Evolutionary conservation across 2,888 invertebrate species (phyloP).

Genomic region (Erebia ligea): DNA sequence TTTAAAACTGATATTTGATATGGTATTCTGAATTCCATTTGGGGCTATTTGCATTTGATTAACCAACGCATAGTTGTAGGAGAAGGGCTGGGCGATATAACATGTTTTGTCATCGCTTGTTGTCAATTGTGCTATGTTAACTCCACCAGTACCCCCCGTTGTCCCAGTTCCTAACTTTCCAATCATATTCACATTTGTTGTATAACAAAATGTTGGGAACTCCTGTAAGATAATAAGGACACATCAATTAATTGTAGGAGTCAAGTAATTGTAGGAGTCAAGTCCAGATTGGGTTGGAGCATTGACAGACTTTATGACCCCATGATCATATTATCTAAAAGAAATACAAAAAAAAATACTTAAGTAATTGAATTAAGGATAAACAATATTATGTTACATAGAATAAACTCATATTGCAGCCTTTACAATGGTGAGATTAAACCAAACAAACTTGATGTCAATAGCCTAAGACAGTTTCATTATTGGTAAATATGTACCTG

Average conservation of each 20-base stretch:
- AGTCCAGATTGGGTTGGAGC: too few species aligned
- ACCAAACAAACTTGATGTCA: not conserved
- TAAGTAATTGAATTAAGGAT: too few species aligned
- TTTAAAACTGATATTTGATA: slow-evolving; percentile 93
- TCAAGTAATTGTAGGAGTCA: too few species aligned
- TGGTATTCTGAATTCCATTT: slow-evolving; percentile 86
- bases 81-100: slow-evolving; percentile 89
- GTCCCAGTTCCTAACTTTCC: slow-evolving; percentile 82
- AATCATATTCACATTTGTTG: slow-evolving; percentile 87
- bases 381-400: not conserved
- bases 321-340: too few species aligned
- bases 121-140: slow-evolving; percentile 87
- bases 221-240: slow-evolving; percentile 66
- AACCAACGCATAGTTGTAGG: slow-evolving; percentile 92
- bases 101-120: slow-evolving; percentile 87
- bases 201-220: slow-evolving; percentile 88
- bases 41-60: slow-evolving; percentile 93
- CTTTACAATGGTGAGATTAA: not conserved
- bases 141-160: slow-evolving; percentile 76
- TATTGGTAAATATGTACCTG: slow-evolving; percentile 46
- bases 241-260: not conserved
- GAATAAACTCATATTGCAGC: not conserved
- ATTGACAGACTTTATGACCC: too few species aligned
- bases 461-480: slow-evolving; percentile 1
- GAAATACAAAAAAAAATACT: too few species aligned